phyloP scores from a whole-genome alignment of 2,113 vertebrate species.

The Hippocampus barbouri region DNA sequence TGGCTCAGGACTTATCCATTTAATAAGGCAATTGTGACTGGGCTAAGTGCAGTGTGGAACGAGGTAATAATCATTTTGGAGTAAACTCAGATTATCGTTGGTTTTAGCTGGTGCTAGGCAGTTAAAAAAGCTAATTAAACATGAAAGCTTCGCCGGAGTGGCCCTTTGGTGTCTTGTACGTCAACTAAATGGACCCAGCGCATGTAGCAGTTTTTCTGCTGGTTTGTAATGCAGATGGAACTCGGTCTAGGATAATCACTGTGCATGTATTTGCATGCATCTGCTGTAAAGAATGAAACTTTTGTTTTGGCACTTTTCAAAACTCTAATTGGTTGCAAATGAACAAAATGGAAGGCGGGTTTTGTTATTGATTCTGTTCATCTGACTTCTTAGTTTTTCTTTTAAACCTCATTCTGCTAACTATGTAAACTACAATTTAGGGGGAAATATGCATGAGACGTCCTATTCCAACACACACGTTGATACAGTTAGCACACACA shows the following conservation, averaged over 20 bases:
- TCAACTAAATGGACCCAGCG: slow-evolving; percentile 25
- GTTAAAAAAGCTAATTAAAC: slow-evolving; percentile 69
- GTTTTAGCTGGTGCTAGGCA: slow-evolving; percentile 46
- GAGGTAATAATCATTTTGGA: slow-evolving; percentile 63
- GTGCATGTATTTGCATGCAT: not conserved
- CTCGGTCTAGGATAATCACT: not conserved
- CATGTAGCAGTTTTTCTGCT: not conserved
- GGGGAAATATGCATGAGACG: no score
- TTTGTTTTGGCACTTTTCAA: not conserved
- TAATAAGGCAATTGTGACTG: slow-evolving; percentile 48
- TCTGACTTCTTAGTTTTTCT: not conserved
- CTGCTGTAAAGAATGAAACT: not conserved
- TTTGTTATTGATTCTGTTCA: not conserved
- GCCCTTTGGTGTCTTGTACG: slow-evolving; percentile 43
- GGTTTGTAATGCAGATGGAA: slow-evolving; percentile 5
- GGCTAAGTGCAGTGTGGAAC: slow-evolving; percentile 64
- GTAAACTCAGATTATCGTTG: slow-evolving; percentile 58
- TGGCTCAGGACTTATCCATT: slow-evolving; percentile 43
- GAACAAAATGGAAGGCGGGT: not conserved
- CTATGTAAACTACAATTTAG: no score
- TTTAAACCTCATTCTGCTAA: not conserved
- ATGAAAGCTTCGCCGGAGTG: slow-evolving; percentile 54
- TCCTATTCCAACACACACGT: no score
- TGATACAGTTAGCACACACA: no score
- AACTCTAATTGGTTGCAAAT: not conserved